Evolutionary conservation across 2,113 vertebrate species (phyloP), one percentile per base, ranked within the genome.

Genomic region (Callipepla squamata): DNA sequence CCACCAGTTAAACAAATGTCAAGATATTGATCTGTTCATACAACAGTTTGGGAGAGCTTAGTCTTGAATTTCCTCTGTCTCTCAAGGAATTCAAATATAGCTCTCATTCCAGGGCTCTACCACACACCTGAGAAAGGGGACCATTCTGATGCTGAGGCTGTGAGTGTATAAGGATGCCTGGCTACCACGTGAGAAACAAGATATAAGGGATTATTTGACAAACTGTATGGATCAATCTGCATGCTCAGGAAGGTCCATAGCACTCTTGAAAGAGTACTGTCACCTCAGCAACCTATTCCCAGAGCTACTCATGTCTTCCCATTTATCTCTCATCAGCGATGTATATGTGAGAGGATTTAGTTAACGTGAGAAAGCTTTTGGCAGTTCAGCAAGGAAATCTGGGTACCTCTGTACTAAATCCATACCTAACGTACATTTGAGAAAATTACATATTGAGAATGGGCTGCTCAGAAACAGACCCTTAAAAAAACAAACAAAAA

Each of bases 1-100:
- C 57, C 88, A 83, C 68, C 73, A 92, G 85, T 80, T 90, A 96
- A 95, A 92, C 85, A 96, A 94, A 95, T 95, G 88, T 95, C 93
- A 94, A 50, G 69, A 40, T 96, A 96, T 96, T 32, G 92, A 96
- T 95, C 65, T 80, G 93, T 11, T 83, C 93, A 21, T 53, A 4
- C 38, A 72, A 47, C 8, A 55, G 82, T 80, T 92, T 65, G 51
- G 73, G 47, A 82, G 40, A 40, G 19, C 32, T 73, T 30, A 1
- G 3, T 32, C 72, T 59, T 12, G 68, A 80, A 36, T 85, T 80
- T 90, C 55, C 65, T 70, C 4, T 1, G 36, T 26, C 79, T 87
- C 63, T 63, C 55, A 13, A 36, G 72, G 51, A 87, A 40, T 13
- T 38, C 72, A 15, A 69, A 12, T 13, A 22, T 72, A 50, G 45